Evolutionary conservation across 2,888 invertebrate species (phyloP), one percentile per base, ranked within the genome.

Genomic region (Andricus quercusramuli): DNA sequence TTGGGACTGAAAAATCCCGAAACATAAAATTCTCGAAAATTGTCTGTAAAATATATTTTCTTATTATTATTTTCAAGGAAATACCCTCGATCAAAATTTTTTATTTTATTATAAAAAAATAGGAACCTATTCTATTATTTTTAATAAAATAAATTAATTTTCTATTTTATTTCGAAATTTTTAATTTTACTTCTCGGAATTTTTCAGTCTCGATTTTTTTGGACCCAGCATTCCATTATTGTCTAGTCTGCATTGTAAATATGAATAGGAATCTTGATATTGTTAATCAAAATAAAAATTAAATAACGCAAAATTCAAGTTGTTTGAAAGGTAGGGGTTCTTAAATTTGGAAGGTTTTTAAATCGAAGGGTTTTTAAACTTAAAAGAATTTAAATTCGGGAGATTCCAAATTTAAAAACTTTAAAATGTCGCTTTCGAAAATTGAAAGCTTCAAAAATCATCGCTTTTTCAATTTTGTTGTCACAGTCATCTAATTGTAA

Each of bases 181-280:
- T 47, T 47, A 6, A 1, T 17, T 17, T 47, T 47, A 47, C 17
- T 47, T 17, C 17, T 47, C 5, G 47, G 17, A 17, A 17, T 47
- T 47, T 47, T 17, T 47, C 6, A 47, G 17, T 47, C 47, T 47
- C 47, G 17, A 17, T 47, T 83, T 74, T 78, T 74, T 78, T 78
- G 66, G 77, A 62, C 77, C 62, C 70, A 62, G 51, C 44, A 76
- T 83, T 80, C 77, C 65, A 74, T 41, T 67, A 67, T 80, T 77
- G 82, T 82, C 83, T 83, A 83, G 83, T 83, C 82, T 70, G 22
- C 70, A 41, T 56, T 79, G 56, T 78, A 47, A 65, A 25, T 76
- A 80, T 65, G 65, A 70, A 79, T 82, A 81, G 74, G 64, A 81
- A 59, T 32, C 79, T 66, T 67, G 51, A 47, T 64, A 79, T 79